phyloP scores from a whole-genome alignment of 2,888 invertebrate species.

The Orchesellides sinensis region DNA sequence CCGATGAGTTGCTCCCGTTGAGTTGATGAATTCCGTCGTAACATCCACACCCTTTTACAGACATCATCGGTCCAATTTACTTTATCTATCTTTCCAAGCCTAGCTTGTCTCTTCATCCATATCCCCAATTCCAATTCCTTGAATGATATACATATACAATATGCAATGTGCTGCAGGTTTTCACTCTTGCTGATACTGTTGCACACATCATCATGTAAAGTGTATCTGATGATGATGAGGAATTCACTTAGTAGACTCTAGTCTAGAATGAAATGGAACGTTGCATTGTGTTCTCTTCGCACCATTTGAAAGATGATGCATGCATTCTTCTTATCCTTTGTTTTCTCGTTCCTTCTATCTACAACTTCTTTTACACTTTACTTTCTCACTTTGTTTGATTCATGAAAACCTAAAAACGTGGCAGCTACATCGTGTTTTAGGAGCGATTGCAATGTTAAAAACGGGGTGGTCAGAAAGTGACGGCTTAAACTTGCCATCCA shows the following conservation, averaged over 20 bases:
- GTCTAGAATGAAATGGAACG: not conserved
- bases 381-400: conserved; percentile 41
- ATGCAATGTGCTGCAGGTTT: conserved; percentile 1
- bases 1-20: conserved; percentile 29
- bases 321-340: not conserved
- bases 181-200: conserved; percentile 21
- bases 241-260: too few species aligned
- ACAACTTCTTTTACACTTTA: conserved; percentile 5
- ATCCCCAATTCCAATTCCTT: conserved; percentile 18
- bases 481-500: conserved; percentile 3
- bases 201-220: conserved; percentile 6
- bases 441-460: not conserved
- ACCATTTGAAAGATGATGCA: not conserved
- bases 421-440: conserved; percentile 27
- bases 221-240: not conserved
- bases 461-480: conserved; percentile 42
- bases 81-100: not conserved
- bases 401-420: conserved; percentile 16
- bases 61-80: conserved; percentile 52
- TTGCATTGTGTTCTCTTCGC: too few species aligned
- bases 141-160: too few species aligned
- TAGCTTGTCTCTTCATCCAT: conserved; percentile 26
- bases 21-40: conserved; percentile 40
- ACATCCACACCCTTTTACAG: conserved; percentile 45
- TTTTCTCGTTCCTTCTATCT: not conserved